A percentile compares a stretch with the other conserved stretches of the same genome.
Conservation (phyloP, 2,113 vertebrate species). For the Colaptes auratus region DNA sequence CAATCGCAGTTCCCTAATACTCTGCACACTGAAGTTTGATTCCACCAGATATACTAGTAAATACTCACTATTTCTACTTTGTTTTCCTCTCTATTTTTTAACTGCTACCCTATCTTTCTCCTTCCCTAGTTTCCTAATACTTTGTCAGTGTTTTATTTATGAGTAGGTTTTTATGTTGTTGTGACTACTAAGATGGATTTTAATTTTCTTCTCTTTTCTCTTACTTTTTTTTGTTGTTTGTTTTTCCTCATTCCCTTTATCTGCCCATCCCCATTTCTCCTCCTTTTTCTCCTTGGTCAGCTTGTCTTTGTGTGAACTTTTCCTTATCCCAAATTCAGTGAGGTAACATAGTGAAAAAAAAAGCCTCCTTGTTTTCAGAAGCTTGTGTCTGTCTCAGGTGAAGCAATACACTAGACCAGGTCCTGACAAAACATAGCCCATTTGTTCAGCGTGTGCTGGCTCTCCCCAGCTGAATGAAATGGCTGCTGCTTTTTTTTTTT, state of each 20-base stretch:
- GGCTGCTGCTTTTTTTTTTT: constrained; percentile 28
- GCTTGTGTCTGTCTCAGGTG: background rate
- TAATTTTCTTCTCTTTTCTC: background rate
- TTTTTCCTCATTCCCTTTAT: background rate
- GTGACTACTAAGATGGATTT: background rate
- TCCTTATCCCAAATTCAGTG: background rate
- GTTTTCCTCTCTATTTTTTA: background rate
- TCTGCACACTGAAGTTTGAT: background rate
- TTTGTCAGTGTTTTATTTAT: background rate
- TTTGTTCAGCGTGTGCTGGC: constrained; percentile 16
- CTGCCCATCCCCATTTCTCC: background rate
- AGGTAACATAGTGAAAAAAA: background rate
- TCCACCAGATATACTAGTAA: background rate
- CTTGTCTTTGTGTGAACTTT: background rate
- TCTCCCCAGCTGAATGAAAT: background rate
- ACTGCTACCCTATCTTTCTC: background rate
- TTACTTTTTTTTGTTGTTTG: background rate
- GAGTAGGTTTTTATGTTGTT: background rate
- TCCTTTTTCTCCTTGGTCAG: background rate
- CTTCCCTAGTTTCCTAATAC: background rate
- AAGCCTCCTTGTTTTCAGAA: background rate
- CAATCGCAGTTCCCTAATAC: too few species aligned
- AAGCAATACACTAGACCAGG: background rate
- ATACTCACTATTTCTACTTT: background rate
- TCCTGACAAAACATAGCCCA: constrained; percentile 14